Base-by-base conservation (phyloP, 2,888 invertebrate species). In the Heteromyza rotundicornis region DNA sequence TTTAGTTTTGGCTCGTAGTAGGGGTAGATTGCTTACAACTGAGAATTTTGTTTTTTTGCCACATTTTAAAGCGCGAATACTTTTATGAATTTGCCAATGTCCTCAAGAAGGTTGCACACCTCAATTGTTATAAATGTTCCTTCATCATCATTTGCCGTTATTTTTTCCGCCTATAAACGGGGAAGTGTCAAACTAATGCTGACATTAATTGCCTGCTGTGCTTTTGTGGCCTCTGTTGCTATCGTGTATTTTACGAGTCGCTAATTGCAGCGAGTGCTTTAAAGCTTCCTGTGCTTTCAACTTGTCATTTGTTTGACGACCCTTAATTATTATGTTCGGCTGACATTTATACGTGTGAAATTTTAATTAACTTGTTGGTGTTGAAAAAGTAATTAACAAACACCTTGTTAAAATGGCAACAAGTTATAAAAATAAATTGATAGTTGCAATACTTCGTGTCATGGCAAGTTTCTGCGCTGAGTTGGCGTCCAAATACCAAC, bases 251-350 rank as follows among this genome's bases (percentile, higher is more conserved):
- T 40, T 40, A 3, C n/a, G 40, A 14, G 47, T 17, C 47, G 47
- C 47, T 47, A 47, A 47, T 47, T 47, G 47, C 20, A 17, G 47
- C 47, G 47, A 19, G 47, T 47, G 47, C 47, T 47, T 47, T 47
- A 20, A 47, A 17, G 20, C 47, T 47, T 47, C 47, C 47, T 17
- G 47, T 19, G 47, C 47, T 47, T 47, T 47, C n/a, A 40, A 10
- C 10, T 47, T 47, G 47, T 20, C 47, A 19, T 47, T 47, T 47
- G 19, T 47, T 47, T 47, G 20, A 47, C 47, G 47, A 47, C 20
- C 7, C 14, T 19, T 47, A 47, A 47, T 17, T 47, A 14, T 17
- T 2, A 19, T 2, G 2, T 47, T 20, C 7, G 20, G 19, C 20
- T 20, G 47, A 47, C 17, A 20, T 47, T 47, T 12, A 47, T 47